Base-by-base conservation (phyloP, 2,888 invertebrate genomes). In the Alitta virens region DNA sequence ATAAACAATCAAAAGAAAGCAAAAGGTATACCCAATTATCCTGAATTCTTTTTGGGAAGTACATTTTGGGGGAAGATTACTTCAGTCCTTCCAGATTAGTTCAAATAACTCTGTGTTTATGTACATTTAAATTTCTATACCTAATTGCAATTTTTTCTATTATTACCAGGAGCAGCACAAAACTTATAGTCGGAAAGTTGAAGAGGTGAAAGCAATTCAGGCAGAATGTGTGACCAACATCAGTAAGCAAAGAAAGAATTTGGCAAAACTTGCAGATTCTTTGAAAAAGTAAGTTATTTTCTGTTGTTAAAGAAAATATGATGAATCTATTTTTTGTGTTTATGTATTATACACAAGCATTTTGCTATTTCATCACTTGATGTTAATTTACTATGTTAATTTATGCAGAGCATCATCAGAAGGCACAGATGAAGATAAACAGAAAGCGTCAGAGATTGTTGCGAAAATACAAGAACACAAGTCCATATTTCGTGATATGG, bases 191-290 rank as follows among this genome's bases (percentile, higher is more conserved):
- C 87, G 89, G 62, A 90, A 92, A 81, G 85, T 97, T 71, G 92
- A 94, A 73, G 90, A 92, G 81, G 86, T 96, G 38, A 88, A 89
- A 56, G 88, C 88, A 71, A 85, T 91, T 51, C 96, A 96, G 72
- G 78, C 79, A 56, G 76, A 91, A 87, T 95, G 95, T 83, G 84
- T 91, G 74, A 91, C 91, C 80, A 92, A 92, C 76, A 88, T 97
- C 70, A 88, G 88, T 71, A 96, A 97, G 83, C 96, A 97, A 81
- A 88, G 90, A 73, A 96, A 97, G 84, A 88, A 94, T 66, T 88
- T 96, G 84, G 88, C 88, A 46, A 87, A 91, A 77, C 91, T 98
- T 75, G 85, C 86, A 38, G 88, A 88, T 73, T 87, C 89, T 57
- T 79, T 95, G 60, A 90, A 89, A 84, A 89, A 88, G 94, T 94